Base-by-base conservation (phyloP, 2,888 invertebrate genomes). In the Nomada ferruginata region DNA sequence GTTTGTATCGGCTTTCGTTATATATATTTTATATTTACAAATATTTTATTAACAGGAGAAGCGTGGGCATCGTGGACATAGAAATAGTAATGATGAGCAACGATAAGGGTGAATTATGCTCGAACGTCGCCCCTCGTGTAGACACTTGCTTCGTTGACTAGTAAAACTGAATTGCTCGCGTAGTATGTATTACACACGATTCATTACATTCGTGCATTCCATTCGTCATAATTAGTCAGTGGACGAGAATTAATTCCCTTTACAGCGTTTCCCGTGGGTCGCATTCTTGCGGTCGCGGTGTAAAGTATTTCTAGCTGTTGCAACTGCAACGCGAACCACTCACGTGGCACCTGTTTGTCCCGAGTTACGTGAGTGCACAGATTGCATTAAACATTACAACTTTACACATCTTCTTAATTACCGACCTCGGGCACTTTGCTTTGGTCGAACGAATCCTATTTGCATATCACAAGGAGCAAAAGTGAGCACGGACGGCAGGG, bases 241-340 rank as follows among this genome's bases (percentile, higher is more conserved):
- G 65, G 81, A 75, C 71, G 75, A 57, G 82, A 85, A 87, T 85
- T 87, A 87, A 87, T 87, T 85, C 85, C 80, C 84, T 84, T 79
- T 79, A 47, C 52, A 59, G 66, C 64, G 44, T 76, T 61, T 53
- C 77, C 71, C 77, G 69, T 50, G 78, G 79, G 82, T 82, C 79
- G 76, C 84, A 82, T 76, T 72, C 79, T 84, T 84, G 86, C 72
- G 70, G 70, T 52, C 53, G 26, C 20, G 20, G 63, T 72, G 68
- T 74, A 78, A 83, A 85, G 59, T 80, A 81, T 82, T 76, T 76
- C 71, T 59, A 26, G 36, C 36, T 20, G 53, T 53, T 13, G 20
- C 76, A 64, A 71, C 53, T 59, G 76, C 64, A 59, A 65, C 72
- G 23, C 73, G 60, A 78, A 75, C 53, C 26, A 47, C 80, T 73